Evolutionary conservation across 2,113 vertebrate species (phyloP).

Genomic region (Athene cunicularia): DNA sequence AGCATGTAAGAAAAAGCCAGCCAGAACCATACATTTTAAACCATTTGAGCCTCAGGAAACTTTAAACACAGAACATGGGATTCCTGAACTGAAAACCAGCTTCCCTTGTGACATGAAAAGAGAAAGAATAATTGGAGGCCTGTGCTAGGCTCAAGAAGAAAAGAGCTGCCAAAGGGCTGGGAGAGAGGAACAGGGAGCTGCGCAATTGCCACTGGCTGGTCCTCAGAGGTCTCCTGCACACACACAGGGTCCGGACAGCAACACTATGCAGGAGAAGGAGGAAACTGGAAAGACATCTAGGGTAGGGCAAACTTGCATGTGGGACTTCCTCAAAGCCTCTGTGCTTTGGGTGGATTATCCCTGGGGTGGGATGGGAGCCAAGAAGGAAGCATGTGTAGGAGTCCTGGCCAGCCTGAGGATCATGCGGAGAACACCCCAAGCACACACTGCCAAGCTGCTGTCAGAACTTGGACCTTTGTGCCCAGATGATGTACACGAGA

Average conservation of each 20-base stretch:
- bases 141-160: not conserved
- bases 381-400: not conserved
- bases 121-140: not conserved
- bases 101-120: not conserved
- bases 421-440: not conserved
- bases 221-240: not conserved
- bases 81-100: not conserved
- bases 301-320: not conserved
- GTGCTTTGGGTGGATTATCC: not conserved
- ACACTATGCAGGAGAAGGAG: not conserved
- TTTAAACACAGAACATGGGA: not conserved
- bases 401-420: not conserved
- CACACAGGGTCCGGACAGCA: not conserved
- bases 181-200: not conserved
- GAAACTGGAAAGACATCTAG: not conserved
- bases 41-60: not conserved
- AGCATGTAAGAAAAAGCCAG: not conserved
- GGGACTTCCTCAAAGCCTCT: not conserved
- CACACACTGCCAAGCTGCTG: not conserved
- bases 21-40: not conserved
- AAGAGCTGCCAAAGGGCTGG: not conserved
- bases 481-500: not conserved
- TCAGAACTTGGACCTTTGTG: not conserved
- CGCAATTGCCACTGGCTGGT: fast-evolving
- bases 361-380: not conserved